Conservation (phyloP, 1,140 invertebrate genomes). For the Melanaphis sacchari region DNA sequence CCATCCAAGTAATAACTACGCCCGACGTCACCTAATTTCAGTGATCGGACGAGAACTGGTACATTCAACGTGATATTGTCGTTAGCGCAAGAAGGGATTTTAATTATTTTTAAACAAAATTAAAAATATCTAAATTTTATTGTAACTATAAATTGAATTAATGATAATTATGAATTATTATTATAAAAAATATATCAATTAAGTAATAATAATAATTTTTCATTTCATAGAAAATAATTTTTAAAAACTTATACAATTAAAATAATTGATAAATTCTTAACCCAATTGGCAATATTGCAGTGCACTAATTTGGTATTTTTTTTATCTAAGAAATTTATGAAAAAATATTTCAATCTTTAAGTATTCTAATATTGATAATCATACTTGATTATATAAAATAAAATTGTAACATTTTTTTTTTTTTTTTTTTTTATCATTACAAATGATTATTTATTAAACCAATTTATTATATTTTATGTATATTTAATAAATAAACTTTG, state of each 20-base stretch:
- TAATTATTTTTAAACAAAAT: background rate
- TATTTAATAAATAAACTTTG: background rate
- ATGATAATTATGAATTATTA: too few species aligned
- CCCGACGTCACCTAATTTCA: constrained; percentile 68
- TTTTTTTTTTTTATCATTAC: too few species aligned
- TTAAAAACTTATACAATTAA: too few species aligned
- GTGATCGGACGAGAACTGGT: constrained; percentile 69
- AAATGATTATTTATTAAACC: background rate
- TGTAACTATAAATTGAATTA: background rate
- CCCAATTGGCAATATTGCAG: too few species aligned
- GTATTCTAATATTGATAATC: too few species aligned
- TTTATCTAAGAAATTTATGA: too few species aligned
- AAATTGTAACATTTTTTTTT: background rate
- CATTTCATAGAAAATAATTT: too few species aligned
- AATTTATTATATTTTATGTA: background rate
- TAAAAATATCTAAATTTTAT: background rate
- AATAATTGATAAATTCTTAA: too few species aligned
- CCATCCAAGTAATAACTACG: constrained; percentile 69
- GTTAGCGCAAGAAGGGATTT: background rate
- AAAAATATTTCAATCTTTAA: too few species aligned
- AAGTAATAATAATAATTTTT: too few species aligned
- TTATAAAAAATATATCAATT: too few species aligned
- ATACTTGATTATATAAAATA: background rate
- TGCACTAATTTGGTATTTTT: too few species aligned
- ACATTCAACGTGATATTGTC: constrained; percentile 64